Evolutionary conservation across 2,888 invertebrate genomes (phyloP).

Genomic region (Lochmaea crataegi): DNA sequence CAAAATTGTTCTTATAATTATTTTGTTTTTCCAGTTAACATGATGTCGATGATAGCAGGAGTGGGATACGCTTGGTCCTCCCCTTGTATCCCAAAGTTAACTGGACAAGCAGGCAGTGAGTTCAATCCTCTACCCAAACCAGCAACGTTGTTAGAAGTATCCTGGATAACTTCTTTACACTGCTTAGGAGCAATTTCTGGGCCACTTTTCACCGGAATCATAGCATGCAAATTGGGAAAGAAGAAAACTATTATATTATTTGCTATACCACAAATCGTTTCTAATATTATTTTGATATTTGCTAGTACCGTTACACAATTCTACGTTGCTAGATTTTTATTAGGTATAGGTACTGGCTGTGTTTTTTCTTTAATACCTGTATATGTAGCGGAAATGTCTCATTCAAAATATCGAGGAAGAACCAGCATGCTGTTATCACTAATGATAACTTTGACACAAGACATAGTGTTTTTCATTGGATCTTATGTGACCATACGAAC

Average conservation of each 20-base stretch:
- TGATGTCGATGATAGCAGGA: constrained; percentile 49
- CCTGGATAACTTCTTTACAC: constrained; percentile 53
- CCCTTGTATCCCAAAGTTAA: constrained; percentile 51
- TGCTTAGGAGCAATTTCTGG: constrained; percentile 51
- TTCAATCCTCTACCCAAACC: constrained; percentile 50
- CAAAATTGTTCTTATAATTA: not conserved
- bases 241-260: constrained; percentile 75
- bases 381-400: constrained; percentile 88
- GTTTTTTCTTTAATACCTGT: constrained; percentile 81
- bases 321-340: constrained; percentile 70
- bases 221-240: constrained; percentile 66
- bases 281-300: constrained; percentile 48
- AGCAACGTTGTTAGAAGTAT: constrained; percentile 47
- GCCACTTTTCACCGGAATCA: constrained; percentile 49
- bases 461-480: constrained; percentile 46
- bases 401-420: constrained; percentile 78
- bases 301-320: constrained; percentile 43
- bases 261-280: constrained; percentile 73
- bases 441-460: constrained; percentile 42
- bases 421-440: constrained; percentile 46
- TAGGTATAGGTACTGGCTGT: constrained; percentile 76
- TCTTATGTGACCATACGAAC: constrained; percentile 48
- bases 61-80: constrained; percentile 53
- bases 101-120: constrained; percentile 39
- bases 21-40: constrained; percentile 47